Evolutionary conservation across 1,140 invertebrate genomes (phyloP).

Genomic region (Physella acuta): DNA sequence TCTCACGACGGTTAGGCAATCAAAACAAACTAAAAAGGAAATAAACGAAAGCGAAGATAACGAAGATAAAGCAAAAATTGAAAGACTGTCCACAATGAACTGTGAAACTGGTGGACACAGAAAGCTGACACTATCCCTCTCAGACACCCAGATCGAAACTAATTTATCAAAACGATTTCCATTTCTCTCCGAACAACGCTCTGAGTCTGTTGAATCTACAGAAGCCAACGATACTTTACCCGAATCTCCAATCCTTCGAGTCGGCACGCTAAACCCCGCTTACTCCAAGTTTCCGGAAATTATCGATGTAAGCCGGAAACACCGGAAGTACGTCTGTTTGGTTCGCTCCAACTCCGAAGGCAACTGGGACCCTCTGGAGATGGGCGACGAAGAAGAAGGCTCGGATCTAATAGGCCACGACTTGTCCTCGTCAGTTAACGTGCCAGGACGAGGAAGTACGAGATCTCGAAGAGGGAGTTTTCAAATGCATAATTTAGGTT

Average conservation of each 20-base stretch:
- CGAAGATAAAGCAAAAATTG: too few species aligned
- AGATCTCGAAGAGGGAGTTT: constrained; percentile 2
- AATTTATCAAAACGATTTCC: too few species aligned
- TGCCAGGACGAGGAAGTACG: not conserved
- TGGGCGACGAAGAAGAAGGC: not conserved
- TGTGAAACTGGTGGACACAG: too few species aligned
- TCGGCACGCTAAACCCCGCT: not conserved
- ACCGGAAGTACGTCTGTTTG: constrained; percentile 9
- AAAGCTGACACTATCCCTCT: too few species aligned
- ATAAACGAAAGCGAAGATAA: too few species aligned
- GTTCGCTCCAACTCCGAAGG: constrained; percentile 6
- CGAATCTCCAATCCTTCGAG: not conserved
- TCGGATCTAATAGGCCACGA: not conserved
- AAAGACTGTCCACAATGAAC: too few species aligned
- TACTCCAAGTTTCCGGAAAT: constrained; percentile 9
- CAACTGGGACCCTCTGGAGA: not conserved
- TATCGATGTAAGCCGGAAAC: constrained; percentile 6
- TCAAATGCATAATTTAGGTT: constrained; percentile 15
- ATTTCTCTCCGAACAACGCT: too few species aligned
- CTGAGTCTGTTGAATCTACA: too few species aligned
- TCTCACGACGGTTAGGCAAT: too few species aligned
- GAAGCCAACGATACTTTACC: not conserved
- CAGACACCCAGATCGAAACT: too few species aligned
- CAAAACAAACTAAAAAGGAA: too few species aligned
- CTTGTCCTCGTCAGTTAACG: not conserved